Evolutionary conservation across 1,140 invertebrate species (phyloP), one percentile per base, ranked within the genome.

Genomic region (Drosophila sturtevanti): DNA sequence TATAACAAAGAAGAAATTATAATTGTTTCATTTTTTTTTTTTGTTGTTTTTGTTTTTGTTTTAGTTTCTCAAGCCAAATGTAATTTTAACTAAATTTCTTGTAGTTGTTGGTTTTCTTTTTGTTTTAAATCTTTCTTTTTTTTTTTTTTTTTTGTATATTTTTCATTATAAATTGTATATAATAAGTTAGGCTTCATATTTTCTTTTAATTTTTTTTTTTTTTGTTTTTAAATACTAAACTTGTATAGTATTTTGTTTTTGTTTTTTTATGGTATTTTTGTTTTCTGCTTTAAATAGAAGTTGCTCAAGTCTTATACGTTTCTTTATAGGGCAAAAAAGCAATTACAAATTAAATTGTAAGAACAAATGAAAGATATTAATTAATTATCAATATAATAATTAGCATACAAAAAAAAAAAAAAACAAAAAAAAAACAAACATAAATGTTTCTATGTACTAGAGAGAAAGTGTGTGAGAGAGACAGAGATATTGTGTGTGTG

Each of bases 291-390:
- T 86, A 87, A 77, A 82, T 89, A 87, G 82, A 73, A 38, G 60
- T 89, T 84, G 80, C 64, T 89, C 77, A 80, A 89, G 84, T 89
- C 84, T 89, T 89, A 87, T 89, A 89, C 79, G 86, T 89, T 89
- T 89, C 84, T 80, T 89, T 74, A 75, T 87, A 87, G 84, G 84
- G 84, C 84, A 87, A 86, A 79, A 73, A 82, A 81, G 79, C 68
- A 61, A 79, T 79, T 79, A 77, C 65, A 77, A 79, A 77, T 68
- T 73, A 76, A 66, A 77, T 77, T 72, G 61, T 71, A 68, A 63
- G 75, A 79, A 71, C 65, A 80, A 86, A 81, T 63, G 61, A 65
- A 73, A 63, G 72, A 37, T n/a, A n/a, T 35, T 74, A 55, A 66
- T 74, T 66, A 22, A 74, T 22, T 52, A 73, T 66, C 18, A 37